A percentile compares a stretch with the other conserved stretches of the same genome.
These are phyloP conservation scores for Haliclystus octoradiatus DNA, from an alignment of 30 jellyfish, hydroid and myxozoan genomes.

Conservation along the genomic window DNA sequence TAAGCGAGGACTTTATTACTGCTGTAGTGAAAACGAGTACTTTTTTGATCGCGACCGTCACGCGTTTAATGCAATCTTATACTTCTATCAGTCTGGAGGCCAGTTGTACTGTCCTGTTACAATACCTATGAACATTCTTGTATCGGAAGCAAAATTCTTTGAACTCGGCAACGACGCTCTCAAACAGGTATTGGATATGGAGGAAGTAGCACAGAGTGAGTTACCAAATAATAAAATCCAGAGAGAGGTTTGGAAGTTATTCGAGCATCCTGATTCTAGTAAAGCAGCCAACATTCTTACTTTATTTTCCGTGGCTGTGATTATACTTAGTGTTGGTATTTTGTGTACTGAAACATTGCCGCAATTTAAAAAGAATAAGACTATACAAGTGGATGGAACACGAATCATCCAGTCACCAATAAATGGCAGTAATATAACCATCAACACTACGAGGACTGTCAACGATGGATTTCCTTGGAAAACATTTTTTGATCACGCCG, in stretches of 20 bases:
- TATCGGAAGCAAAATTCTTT: constrained; percentile 78
- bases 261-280: constrained; percentile 87
- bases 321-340: constrained; percentile 53
- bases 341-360: constrained; percentile 90
- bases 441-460: neutral
- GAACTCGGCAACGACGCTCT: constrained; percentile 84
- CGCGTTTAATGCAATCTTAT: constrained; percentile 78
- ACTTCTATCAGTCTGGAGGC: constrained; percentile 77
- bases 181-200: constrained; percentile 66
- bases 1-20: constrained; percentile 51
- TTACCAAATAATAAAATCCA: constrained; percentile 70
- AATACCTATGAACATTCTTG: constrained; percentile 78
- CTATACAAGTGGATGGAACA: constrained; percentile 3
- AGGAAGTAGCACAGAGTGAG: constrained; percentile 18
- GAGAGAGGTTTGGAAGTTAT: constrained; percentile 68
- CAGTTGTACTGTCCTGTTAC: constrained; percentile 88
- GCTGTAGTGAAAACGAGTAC: constrained; percentile 66
- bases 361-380: constrained; percentile 26
- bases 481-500: constrained; percentile 41
- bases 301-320: constrained; percentile 54
- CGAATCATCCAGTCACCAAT: neutral
- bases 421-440: too few species aligned
- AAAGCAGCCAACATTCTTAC: constrained; percentile 76
- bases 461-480: constrained; percentile 38
- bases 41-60: constrained; percentile 87